phyloP scores from a whole-genome alignment of 2,113 vertebrate genomes.

The Bathybates hornii region DNA sequence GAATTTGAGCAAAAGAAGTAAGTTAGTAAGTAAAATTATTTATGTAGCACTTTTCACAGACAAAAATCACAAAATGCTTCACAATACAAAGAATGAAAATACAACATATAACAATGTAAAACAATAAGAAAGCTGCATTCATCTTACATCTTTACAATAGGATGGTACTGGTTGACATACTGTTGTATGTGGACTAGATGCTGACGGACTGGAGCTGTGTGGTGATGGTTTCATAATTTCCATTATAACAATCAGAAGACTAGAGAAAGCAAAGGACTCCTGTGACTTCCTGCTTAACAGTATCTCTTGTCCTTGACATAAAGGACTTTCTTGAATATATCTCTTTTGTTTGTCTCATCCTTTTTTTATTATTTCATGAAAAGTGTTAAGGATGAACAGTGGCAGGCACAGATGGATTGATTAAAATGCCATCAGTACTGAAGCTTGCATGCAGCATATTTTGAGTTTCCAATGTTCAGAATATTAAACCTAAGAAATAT shows the following conservation, averaged over 20 bases:
- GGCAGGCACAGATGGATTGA: not conserved
- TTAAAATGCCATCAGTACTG: not conserved
- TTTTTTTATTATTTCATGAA: not conserved
- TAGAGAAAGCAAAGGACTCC: conserved; percentile 20
- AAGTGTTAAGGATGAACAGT: not conserved
- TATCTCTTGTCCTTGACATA: not conserved
- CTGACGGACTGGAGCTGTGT: not conserved
- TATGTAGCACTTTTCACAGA: not conserved
- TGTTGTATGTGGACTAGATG: not conserved
- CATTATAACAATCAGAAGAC: conserved; percentile 14
- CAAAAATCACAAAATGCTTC: not conserved
- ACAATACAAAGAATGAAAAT: not conserved
- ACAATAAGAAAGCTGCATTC: not conserved
- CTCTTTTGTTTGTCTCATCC: not conserved
- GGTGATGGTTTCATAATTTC: conserved; percentile 19
- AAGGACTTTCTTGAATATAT: not conserved
- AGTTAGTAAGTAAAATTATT: not conserved
- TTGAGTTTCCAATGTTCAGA: not conserved
- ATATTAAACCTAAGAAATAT: not conserved
- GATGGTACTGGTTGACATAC: not conserved
- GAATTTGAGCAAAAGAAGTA: not conserved
- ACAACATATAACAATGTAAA: not conserved
- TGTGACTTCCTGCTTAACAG: not conserved
- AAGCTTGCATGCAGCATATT: not conserved
- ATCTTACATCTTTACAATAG: not conserved